These are phyloP conservation scores for Sebastolobus altivelis DNA, from an alignment of 2,797 vertebrate species.

Conservation along the genomic window DNA sequence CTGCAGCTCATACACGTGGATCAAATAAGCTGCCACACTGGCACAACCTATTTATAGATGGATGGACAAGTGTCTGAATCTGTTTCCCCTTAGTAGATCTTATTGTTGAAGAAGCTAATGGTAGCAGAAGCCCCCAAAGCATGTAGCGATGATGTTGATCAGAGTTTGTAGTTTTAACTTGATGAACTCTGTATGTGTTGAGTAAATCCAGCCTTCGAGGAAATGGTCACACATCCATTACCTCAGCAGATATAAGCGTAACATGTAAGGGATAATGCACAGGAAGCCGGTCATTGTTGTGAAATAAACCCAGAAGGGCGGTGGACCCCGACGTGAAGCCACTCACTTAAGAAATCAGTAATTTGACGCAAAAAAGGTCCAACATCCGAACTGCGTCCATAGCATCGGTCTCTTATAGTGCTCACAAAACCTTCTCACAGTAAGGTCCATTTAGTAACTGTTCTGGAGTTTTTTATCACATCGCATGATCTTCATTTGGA, in stretches of 20 bases:
- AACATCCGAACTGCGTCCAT: too few relatives aligned
- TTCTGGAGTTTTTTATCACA: neutral
- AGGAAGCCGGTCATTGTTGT: too few relatives aligned
- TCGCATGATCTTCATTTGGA: neutral
- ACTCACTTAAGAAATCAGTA: too few relatives aligned
- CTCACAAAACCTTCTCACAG: too few relatives aligned
- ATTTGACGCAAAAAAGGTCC: too few relatives aligned
- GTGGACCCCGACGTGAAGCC: rapidly evolving
- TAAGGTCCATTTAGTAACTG: too few relatives aligned
- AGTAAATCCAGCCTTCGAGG: neutral
- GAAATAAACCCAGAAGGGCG: too few relatives aligned
- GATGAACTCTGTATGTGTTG: slow-evolving; percentile 36
- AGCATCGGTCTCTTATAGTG: too few relatives aligned
- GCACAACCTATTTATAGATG: slow-evolving; percentile 54
- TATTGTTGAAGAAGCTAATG: slow-evolving; percentile 34
- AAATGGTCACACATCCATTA: slow-evolving; percentile 6
- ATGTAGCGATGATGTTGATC: slow-evolving; percentile 3
- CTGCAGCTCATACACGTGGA: slow-evolving; percentile 29
- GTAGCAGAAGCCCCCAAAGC: slow-evolving; percentile 12
- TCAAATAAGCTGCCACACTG: slow-evolving; percentile 33
- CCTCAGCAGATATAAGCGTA: neutral
- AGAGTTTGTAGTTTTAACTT: slow-evolving; percentile 44
- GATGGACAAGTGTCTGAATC: slow-evolving; percentile 43
- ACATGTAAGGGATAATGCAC: rapidly evolving
- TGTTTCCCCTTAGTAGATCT: slow-evolving; percentile 41